Percentiles rank a stretch among this genome's conserved stretches.
phyloP scores from a whole-genome alignment of 2,797 vertebrate species.

The Lepilemur septentrionalis region DNA sequence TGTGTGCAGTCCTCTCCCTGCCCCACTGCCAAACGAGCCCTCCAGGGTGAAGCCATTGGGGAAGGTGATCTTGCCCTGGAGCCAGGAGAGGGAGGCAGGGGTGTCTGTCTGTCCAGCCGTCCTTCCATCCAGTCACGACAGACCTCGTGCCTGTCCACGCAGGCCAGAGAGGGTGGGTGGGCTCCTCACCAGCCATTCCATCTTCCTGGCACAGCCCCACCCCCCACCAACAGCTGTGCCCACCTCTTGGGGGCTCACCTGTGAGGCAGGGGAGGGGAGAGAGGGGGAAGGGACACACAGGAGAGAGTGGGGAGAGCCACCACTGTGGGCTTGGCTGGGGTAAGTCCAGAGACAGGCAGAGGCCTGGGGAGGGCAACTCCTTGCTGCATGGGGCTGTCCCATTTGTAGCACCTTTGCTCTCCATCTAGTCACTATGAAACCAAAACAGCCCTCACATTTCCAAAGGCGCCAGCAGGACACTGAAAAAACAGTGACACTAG shows the following conservation, averaged over 20 bases:
- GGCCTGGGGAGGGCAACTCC: neutral
- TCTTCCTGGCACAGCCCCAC: neutral
- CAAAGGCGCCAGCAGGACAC: neutral
- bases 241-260: neutral
- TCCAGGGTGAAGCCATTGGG: conserved; percentile 84
- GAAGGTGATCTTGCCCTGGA: conserved; percentile 87
- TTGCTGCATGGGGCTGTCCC: neutral
- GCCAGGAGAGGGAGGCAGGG: neutral
- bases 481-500: neutral
- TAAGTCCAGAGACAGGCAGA: neutral
- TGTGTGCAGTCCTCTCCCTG: conserved; percentile 76
- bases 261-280: neutral
- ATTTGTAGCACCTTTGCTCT: neutral
- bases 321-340: accelerated
- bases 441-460: neutral
- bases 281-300: neutral
- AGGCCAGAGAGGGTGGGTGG: neutral
- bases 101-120: neutral
- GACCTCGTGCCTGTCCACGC: neutral
- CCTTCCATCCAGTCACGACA: neutral
- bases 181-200: neutral
- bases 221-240: neutral
- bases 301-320: neutral
- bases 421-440: neutral
- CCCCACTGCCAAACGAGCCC: conserved; percentile 79